Evolutionary conservation across 2,113 vertebrate species (phyloP).

Genomic region (Lampris megalopsis): DNA sequence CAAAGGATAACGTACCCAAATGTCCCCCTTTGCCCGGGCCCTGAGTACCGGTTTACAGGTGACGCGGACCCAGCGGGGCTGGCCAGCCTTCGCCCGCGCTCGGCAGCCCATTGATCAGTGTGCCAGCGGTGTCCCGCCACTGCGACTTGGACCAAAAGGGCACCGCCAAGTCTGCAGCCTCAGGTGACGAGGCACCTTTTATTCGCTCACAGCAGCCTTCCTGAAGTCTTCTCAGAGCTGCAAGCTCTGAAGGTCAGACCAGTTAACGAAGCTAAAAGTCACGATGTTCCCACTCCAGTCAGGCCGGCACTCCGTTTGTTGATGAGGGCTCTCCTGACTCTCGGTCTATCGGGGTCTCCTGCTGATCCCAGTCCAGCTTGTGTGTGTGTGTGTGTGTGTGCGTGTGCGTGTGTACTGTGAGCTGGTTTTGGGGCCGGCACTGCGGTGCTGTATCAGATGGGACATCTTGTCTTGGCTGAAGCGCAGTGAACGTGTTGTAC

Average conservation of each 20-base stretch:
- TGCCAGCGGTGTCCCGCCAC: slow-evolving; percentile 38
- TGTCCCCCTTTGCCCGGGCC: background rate
- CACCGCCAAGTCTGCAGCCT: slow-evolving; percentile 35
- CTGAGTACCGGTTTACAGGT: background rate
- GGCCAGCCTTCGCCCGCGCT: slow-evolving; percentile 44
- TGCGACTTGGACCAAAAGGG: slow-evolving; percentile 51
- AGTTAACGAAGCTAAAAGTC: slow-evolving; percentile 52
- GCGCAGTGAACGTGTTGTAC: too few relatives aligned
- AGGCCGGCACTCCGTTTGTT: slow-evolving; percentile 51
- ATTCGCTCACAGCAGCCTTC: slow-evolving; percentile 19
- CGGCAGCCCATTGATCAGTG: slow-evolving; percentile 45
- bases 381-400: background rate
- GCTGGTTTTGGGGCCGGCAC: slow-evolving; percentile 2
- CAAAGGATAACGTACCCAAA: background rate
- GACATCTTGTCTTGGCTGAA: too few relatives aligned
- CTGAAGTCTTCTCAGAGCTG: slow-evolving; percentile 40
- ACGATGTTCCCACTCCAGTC: slow-evolving; percentile 24
- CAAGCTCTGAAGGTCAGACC: slow-evolving; percentile 70
- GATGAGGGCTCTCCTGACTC: slow-evolving; percentile 15
- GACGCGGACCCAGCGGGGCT: background rate
- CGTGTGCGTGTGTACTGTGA: background rate
- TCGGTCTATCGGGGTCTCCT: slow-evolving; percentile 12
- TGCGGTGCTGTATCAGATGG: too few relatives aligned
- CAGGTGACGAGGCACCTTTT: slow-evolving; percentile 43
- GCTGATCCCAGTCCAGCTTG: background rate